Conservation (phyloP, 2,888 invertebrate species). For the Rhyacophila evoluta region DNA sequence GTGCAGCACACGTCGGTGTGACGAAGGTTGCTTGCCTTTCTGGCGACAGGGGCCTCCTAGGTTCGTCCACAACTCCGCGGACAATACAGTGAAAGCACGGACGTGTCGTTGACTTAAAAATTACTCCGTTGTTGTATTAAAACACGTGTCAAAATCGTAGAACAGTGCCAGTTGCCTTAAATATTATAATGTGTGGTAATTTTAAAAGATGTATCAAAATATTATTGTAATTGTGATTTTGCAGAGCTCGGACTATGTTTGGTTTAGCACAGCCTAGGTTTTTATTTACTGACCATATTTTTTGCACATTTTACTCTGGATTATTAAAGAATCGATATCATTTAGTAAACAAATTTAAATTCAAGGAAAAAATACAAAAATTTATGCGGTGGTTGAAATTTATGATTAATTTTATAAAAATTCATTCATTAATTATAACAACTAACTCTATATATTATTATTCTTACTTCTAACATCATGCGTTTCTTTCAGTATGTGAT, state of each 20-base stretch:
- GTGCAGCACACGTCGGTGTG: conserved; percentile 56
- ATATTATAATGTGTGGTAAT: conserved; percentile 39
- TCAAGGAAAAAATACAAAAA: no score
- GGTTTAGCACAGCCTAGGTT: neutral
- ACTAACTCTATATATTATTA: no score
- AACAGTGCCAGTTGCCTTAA: conserved; percentile 53
- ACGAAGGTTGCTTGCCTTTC: conserved; percentile 48
- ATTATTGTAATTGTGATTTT: conserved; percentile 29
- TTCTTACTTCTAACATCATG: no score
- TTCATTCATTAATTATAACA: no score
- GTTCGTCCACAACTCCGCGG: conserved; percentile 6
- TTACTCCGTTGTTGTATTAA: neutral
- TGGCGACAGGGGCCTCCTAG: conserved; percentile 34
- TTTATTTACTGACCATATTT: no score
- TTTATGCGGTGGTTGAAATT: no score
- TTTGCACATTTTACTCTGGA: no score
- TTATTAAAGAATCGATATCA: no score
- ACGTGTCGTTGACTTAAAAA: neutral
- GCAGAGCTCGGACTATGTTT: conserved; percentile 15
- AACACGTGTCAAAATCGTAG: conserved; percentile 36
- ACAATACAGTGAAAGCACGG: neutral
- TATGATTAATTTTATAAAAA: no score
- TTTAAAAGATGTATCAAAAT: conserved; percentile 34
- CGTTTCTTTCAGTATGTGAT: no score
- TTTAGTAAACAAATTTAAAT: no score